A percentile compares a stretch with the other conserved stretches of the same genome.
Evolutionary conservation across 2,113 vertebrate species (phyloP).

Genomic region (Halichoeres trimaculatus): DNA sequence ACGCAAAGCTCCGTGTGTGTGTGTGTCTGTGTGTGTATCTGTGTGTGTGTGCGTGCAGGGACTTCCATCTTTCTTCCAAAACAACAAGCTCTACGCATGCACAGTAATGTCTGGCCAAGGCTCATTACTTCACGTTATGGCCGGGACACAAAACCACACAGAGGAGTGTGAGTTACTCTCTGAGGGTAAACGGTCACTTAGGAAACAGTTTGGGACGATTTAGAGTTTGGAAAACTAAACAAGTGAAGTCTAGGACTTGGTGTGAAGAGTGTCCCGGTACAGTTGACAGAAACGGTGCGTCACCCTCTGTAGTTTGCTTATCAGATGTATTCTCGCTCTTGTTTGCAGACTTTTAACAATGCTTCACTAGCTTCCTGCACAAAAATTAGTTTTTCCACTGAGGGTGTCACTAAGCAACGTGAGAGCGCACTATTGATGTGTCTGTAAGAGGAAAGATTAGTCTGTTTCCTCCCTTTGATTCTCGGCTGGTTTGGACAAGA

Average conservation of each 20-base stretch:
- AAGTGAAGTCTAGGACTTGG: not conserved
- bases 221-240: slow-evolving; percentile 22
- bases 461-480: slow-evolving; percentile 73
- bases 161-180: slow-evolving; percentile 40
- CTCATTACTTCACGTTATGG: slow-evolving; percentile 63
- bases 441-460: slow-evolving; percentile 71
- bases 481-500: slow-evolving; percentile 62
- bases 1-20: slow-evolving; percentile 55
- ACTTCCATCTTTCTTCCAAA: slow-evolving; percentile 72
- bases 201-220: slow-evolving; percentile 18
- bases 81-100: slow-evolving; percentile 69
- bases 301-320: slow-evolving; percentile 42
- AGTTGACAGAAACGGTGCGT: slow-evolving; percentile 18
- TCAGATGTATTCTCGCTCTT: slow-evolving; percentile 68
- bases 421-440: slow-evolving; percentile 47
- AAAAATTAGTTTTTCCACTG: slow-evolving; percentile 77
- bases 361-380: slow-evolving; percentile 69
- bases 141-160: slow-evolving; percentile 25
- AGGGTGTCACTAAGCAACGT: slow-evolving; percentile 72
- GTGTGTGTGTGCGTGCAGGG: slow-evolving; percentile 36
- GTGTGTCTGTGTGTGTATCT: slow-evolving; percentile 15
- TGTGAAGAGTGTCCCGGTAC: not conserved
- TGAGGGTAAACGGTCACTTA: slow-evolving; percentile 28
- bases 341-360: slow-evolving; percentile 75
- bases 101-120: slow-evolving; percentile 60